These are phyloP conservation scores for Spodoptera picta DNA, from an alignment of 2,888 invertebrate species.

Conservation along the genomic window DNA sequence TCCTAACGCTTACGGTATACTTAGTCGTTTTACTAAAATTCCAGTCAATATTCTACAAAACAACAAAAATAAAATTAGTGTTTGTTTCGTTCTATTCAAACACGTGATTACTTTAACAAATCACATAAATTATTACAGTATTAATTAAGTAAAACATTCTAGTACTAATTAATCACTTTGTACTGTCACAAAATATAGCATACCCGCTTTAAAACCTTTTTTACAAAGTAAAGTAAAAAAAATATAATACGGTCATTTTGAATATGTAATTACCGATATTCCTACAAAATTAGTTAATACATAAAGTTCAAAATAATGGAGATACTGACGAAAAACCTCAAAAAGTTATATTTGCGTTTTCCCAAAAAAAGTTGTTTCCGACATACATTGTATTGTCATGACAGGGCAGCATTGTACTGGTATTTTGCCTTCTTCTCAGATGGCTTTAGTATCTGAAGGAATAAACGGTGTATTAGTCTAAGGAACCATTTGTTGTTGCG, in stretches of 20 bases:
- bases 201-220: conserved; percentile 44
- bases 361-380: conserved; percentile 46
- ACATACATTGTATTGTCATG: conserved; percentile 47
- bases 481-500: conserved; percentile 8
- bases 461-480: conserved; percentile 39
- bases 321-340: conserved; percentile 46
- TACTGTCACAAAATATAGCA: conserved; percentile 43
- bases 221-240: conserved; percentile 44
- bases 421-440: conserved; percentile 99
- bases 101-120: conserved; percentile 39
- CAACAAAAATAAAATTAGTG: conserved; percentile 35
- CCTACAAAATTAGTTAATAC: conserved; percentile 51
- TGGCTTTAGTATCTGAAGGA: conserved; percentile 57
- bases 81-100: conserved; percentile 27
- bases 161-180: conserved; percentile 47
- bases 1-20: conserved; percentile 29
- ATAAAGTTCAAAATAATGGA: conserved; percentile 50
- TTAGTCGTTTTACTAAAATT: conserved; percentile 40
- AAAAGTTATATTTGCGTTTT: conserved; percentile 48
- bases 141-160: conserved; percentile 42
- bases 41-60: conserved; percentile 39
- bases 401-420: conserved; percentile 92
- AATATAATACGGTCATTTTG: conserved; percentile 44
- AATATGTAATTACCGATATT: conserved; percentile 50
- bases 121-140: conserved; percentile 37